Evolutionary conservation across 2,113 vertebrate species (phyloP).

Genomic region (Cephalopterus ornatus): DNA sequence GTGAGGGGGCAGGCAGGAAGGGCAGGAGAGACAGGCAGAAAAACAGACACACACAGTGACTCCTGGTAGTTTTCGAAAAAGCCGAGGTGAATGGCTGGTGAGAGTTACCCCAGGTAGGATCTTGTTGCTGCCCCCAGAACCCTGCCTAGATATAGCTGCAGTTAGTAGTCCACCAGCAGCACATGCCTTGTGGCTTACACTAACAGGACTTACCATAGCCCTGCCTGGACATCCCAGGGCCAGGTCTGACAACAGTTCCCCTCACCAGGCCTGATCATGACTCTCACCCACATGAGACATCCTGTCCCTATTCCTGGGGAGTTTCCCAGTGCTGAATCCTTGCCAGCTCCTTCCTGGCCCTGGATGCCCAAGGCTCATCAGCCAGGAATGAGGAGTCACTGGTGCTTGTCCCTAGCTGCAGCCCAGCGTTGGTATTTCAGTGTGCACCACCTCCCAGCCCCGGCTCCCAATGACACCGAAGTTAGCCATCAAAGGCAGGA

Average conservation of each 20-base stretch:
- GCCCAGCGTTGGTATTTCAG: neutral
- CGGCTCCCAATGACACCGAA: neutral
- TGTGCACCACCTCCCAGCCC: neutral
- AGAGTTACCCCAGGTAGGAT: neutral
- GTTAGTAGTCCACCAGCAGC: neutral
- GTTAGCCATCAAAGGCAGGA: conserved; percentile 5
- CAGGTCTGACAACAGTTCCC: neutral
- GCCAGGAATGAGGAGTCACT: neutral
- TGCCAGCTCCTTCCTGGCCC: neutral
- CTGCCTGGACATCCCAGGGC: neutral
- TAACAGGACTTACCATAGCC: neutral
- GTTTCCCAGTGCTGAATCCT: neutral
- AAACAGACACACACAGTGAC: neutral
- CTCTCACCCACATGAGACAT: rapidly evolving
- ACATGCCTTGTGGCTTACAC: rapidly evolving
- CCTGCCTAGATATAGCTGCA: neutral
- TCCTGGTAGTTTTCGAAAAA: neutral
- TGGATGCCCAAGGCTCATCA: neutral
- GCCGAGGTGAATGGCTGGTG: rapidly evolving
- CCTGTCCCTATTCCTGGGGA: neutral
- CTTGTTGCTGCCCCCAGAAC: neutral
- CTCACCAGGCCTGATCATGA: neutral
- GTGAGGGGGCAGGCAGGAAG: neutral
- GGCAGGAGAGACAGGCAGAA: neutral
- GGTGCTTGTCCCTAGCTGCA: neutral